These are phyloP conservation scores for Glyphotaelius pellucidus DNA, from an alignment of 2,888 invertebrate genomes.

Conservation along the genomic window DNA sequence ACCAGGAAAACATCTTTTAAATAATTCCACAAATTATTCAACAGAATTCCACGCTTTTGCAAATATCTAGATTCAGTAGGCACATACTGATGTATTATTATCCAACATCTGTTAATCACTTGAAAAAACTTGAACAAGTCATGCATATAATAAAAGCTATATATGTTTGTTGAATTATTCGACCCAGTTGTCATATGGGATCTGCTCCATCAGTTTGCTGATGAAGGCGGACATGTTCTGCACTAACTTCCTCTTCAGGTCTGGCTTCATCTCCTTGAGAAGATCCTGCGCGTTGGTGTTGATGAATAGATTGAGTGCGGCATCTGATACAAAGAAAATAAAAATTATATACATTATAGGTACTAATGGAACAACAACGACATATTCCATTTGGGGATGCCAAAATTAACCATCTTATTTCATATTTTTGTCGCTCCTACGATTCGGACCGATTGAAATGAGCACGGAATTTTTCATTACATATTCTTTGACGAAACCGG, in stretches of 20 bases:
- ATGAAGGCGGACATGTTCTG: conserved; percentile 86
- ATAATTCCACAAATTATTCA: too few relatives aligned
- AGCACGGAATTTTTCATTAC: too few relatives aligned
- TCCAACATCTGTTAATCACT: not conserved
- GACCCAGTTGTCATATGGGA: conserved; percentile 89
- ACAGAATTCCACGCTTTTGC: too few relatives aligned
- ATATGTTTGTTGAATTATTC: conserved; percentile 63
- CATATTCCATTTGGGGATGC: too few relatives aligned
- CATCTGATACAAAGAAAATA: conserved; percentile 78
- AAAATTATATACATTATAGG: not conserved
- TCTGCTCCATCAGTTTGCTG: conserved; percentile 84
- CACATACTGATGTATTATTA: too few relatives aligned
- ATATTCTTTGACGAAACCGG: too few relatives aligned
- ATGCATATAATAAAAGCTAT: not conserved
- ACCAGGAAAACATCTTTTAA: too few relatives aligned
- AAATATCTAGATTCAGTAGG: too few relatives aligned
- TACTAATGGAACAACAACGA: too few relatives aligned
- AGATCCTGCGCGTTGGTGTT: conserved; percentile 91
- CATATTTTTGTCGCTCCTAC: too few relatives aligned
- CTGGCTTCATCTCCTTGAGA: conserved; percentile 92
- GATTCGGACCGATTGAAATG: too few relatives aligned
- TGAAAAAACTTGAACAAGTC: not conserved
- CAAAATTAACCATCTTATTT: too few relatives aligned
- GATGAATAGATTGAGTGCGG: conserved; percentile 90
- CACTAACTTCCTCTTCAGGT: conserved; percentile 86